These are phyloP conservation scores for Cliona cf. orientalis DNA, from an alignment of 37 sponge, comb jelly and placozoan species.

Conservation along the genomic window DNA sequence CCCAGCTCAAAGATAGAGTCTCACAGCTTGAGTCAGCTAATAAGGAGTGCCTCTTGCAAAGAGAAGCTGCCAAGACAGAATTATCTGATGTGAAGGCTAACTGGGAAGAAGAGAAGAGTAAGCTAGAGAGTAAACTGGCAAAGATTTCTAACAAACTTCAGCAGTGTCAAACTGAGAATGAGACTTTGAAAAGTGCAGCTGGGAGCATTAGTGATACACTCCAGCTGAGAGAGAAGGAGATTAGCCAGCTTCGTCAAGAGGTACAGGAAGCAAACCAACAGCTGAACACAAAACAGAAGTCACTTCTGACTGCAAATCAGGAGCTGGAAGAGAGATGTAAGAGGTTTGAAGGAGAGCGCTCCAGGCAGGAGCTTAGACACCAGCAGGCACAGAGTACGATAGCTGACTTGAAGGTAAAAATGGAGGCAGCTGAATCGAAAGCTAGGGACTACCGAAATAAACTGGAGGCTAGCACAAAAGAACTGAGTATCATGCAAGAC, in stretches of 20 bases:
- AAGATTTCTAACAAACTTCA: not conserved
- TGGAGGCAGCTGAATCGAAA: not conserved
- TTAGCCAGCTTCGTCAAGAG: not conserved
- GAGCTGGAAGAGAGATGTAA: not conserved
- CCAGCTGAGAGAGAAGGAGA: no score
- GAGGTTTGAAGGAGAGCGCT: not conserved
- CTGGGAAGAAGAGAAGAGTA: not conserved
- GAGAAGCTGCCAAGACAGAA: no score
- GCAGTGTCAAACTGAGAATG: not conserved
- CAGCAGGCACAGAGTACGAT: conserved; percentile 18
- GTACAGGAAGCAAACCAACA: not conserved
- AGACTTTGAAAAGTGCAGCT: no score
- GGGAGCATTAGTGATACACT: no score
- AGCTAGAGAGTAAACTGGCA: conserved; percentile 1
- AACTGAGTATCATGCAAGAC: not conserved
- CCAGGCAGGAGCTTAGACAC: not conserved
- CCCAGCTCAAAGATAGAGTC: no score
- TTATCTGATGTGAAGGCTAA: not conserved
- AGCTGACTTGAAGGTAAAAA: not conserved
- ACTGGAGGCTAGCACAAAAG: not conserved
- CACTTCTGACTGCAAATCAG: not conserved
- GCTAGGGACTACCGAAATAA: not conserved
- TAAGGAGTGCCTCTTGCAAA: no score
- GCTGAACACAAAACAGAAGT: not conserved
- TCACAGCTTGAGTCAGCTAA: no score